These are phyloP conservation scores for Drosophila hawaiiensis DNA, from an alignment of 2,888 invertebrate species.

Conservation along the genomic window DNA sequence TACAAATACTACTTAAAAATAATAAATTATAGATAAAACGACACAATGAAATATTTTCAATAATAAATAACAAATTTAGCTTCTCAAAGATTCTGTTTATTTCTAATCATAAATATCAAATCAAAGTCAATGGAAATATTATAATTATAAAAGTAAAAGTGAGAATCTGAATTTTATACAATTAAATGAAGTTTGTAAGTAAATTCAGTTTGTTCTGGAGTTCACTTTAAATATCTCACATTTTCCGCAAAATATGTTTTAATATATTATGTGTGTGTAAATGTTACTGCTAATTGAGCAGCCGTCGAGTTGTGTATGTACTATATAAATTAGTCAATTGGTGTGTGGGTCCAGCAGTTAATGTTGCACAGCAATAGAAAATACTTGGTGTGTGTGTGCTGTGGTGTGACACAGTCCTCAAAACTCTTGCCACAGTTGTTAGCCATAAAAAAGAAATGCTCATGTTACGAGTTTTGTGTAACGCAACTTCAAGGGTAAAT, in stretches of 20 bases:
- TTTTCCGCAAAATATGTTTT: background rate
- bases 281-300: background rate
- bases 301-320: conserved; percentile 19
- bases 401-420: conserved; percentile 4
- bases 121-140: background rate
- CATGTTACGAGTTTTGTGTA: background rate
- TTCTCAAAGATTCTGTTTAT: background rate
- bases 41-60: background rate
- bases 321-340: conserved; percentile 62
- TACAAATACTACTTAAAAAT: background rate
- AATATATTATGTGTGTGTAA: too few species aligned
- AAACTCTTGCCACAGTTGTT: conserved; percentile 22
- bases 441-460: conserved; percentile 38
- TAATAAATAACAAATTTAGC: background rate
- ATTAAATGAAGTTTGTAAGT: background rate
- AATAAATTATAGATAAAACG: background rate
- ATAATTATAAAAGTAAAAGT: background rate
- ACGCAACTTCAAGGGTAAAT: conserved; percentile 22
- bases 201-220: background rate
- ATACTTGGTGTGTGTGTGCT: background rate
- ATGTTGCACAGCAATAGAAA: conserved; percentile 36
- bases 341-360: conserved; percentile 74
- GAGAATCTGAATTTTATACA: background rate
- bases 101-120: background rate
- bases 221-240: background rate